Base-by-base conservation (phyloP, 2,888 invertebrate genomes). In the Germaria angustata region DNA sequence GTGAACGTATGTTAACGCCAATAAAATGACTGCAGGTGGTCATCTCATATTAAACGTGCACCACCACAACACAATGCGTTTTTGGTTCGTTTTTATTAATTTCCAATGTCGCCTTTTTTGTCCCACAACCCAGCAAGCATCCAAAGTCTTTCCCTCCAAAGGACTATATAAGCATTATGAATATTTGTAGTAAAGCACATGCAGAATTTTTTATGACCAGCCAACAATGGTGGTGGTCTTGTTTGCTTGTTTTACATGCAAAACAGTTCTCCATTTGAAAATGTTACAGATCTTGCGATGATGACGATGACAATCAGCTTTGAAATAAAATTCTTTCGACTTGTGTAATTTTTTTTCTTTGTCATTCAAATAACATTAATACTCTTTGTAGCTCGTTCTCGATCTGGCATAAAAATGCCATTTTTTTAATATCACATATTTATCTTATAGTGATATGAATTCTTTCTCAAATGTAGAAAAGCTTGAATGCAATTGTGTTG, bases 11-110 rank as follows among this genome's bases (percentile, higher is more conserved):
- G 84, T 81, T 84, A 84, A 84, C 84, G 79, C 85, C 81, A 85
- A 84, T 84, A 81, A 84, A 84, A 79, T 84, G 84, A 68, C 85
- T 77, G 85, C 85, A 84, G 86, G 86, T 86, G 85, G 85, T 80
- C 86, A 81, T 80, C 84, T 75, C 68, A 76, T 71, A 72, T 75
- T 71, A 66, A 76, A 61, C 22, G 68, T 59, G 77, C 41, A 46
- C 57, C 65, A 28, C 3, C 6, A 28, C 59, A 55, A 44, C 75
- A 76, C 72, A 81, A 81, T 81, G 81, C 72, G 72, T 72, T 72
- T 51, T 68, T 55, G n/a, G 32, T 55, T 24, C 34, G 34, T 36
- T 73, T 61, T 79, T 80, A 73, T 80, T 80, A 65, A 72, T 79
- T 72, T 79, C 11, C 57, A 49, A 57, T 66, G 53, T 65, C 28